A percentile compares a stretch with the other conserved stretches of the same genome.
Conservation (phyloP, 2,797 vertebrate genomes). For the Bryconaethiops microstoma region DNA sequence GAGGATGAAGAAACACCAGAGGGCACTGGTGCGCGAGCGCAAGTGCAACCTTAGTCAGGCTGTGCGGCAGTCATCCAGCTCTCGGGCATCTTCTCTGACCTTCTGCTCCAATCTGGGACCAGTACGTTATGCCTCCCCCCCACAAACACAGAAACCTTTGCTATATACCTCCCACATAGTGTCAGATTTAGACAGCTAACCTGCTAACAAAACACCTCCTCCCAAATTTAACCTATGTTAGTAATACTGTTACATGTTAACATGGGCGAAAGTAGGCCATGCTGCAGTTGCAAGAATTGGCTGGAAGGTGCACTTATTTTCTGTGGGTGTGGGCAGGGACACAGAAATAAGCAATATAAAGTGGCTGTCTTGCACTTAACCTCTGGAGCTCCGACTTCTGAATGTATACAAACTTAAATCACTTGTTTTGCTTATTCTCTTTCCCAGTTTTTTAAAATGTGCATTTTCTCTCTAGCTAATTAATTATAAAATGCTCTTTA, state of each 20-base stretch:
- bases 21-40: constrained; percentile 90
- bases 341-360: constrained; percentile 15
- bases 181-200: constrained; percentile 59
- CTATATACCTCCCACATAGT: constrained; percentile 60
- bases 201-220: constrained; percentile 62
- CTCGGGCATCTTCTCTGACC: constrained; percentile 64
- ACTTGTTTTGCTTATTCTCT: constrained; percentile 57
- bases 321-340: constrained; percentile 13
- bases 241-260: constrained; percentile 35
- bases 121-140: constrained; percentile 81
- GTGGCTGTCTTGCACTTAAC: constrained; percentile 2
- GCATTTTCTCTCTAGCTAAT: constrained; percentile 62
- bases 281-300: constrained; percentile 15
- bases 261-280: constrained; percentile 10
- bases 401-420: constrained; percentile 69
- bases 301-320: constrained; percentile 17
- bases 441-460: constrained; percentile 63
- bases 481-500: constrained; percentile 45
- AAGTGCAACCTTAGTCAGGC: constrained; percentile 91
- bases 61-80: constrained; percentile 74
- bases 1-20: constrained; percentile 96
- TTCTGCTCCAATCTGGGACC: constrained; percentile 83
- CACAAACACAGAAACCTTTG: constrained; percentile 68
- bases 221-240: constrained; percentile 14
- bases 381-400: constrained; percentile 60